These are phyloP conservation scores for Mylabris sibirica DNA, from an alignment of 2,888 invertebrate genomes.

Conservation along the genomic window DNA sequence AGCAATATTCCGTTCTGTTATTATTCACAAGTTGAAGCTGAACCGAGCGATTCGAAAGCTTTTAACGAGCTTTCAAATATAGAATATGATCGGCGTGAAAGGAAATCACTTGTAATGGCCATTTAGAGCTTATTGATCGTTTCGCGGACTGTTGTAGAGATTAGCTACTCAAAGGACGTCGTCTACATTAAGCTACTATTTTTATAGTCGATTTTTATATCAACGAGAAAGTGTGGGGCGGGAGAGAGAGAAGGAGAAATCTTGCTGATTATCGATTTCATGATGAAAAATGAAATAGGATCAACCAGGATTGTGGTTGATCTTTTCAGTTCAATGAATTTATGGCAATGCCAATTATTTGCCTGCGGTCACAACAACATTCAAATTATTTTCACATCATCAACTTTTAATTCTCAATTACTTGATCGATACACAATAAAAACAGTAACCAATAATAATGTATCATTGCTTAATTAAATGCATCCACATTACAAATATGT, in stretches of 20 bases:
- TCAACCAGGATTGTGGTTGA: not conserved
- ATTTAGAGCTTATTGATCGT: slow-evolving; percentile 2
- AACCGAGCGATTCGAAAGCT: not conserved
- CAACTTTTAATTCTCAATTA: not conserved
- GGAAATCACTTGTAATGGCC: slow-evolving; percentile 3
- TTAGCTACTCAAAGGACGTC: not conserved
- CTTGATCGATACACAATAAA: no score
- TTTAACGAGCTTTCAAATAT: not conserved
- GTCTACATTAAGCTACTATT: not conserved
- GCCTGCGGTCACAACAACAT: not conserved
- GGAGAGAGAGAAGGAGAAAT: not conserved
- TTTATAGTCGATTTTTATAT: not conserved
- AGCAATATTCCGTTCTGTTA: not conserved
- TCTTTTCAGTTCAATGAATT: slow-evolving; percentile 4
- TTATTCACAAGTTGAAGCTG: not conserved
- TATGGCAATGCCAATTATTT: not conserved
- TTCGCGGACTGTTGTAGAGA: not conserved
- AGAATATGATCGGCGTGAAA: not conserved
- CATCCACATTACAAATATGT: no score
- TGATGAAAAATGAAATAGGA: not conserved
- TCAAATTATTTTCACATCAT: not conserved
- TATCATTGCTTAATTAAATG: not conserved
- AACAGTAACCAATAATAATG: no score
- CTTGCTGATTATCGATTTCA: not conserved
- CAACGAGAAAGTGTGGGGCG: not conserved